Evolutionary conservation across 2,888 invertebrate species (phyloP).

Genomic region (Liposcelis brunnea): DNA sequence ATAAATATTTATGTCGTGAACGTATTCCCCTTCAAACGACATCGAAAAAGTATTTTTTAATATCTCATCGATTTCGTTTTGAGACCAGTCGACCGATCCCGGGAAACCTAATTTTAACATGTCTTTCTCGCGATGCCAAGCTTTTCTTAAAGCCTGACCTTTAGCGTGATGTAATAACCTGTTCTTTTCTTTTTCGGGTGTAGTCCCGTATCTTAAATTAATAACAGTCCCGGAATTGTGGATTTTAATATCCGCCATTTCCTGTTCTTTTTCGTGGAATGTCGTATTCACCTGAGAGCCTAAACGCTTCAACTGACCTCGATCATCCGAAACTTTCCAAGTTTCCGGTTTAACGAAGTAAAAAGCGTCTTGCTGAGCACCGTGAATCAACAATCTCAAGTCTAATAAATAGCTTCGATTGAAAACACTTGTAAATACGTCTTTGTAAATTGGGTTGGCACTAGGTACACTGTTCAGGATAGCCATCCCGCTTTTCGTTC

Average conservation of each 20-base stretch:
- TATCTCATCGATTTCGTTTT: slow-evolving; percentile 76
- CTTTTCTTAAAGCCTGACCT: slow-evolving; percentile 67
- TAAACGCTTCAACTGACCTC: slow-evolving; percentile 71
- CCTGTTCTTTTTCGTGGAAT: slow-evolving; percentile 66
- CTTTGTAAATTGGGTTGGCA: slow-evolving; percentile 77
- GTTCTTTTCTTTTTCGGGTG: slow-evolving; percentile 74
- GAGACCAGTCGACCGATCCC: slow-evolving; percentile 69
- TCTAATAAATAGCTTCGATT: slow-evolving; percentile 75
- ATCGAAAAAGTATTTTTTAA: slow-evolving; percentile 65
- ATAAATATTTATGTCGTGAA: slow-evolving; percentile 75
- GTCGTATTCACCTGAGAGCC: slow-evolving; percentile 84
- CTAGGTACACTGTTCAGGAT: slow-evolving; percentile 51
- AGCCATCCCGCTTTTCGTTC: slow-evolving; percentile 2
- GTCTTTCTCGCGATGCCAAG: slow-evolving; percentile 86
- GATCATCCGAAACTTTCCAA: slow-evolving; percentile 77
- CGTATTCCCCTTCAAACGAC: slow-evolving; percentile 80
- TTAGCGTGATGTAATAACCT: slow-evolving; percentile 82
- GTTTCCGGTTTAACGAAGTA: slow-evolving; percentile 85
- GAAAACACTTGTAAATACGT: slow-evolving; percentile 84
- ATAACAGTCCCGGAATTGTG: slow-evolving; percentile 10
- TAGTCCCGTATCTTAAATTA: slow-evolving; percentile 57
- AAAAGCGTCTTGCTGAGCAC: slow-evolving; percentile 78
- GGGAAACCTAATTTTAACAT: slow-evolving; percentile 59
- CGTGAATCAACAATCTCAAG: slow-evolving; percentile 74
- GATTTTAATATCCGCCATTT: slow-evolving; percentile 17